Conservation (phyloP, 2,113 vertebrate genomes). For the Carassius carassius region DNA sequence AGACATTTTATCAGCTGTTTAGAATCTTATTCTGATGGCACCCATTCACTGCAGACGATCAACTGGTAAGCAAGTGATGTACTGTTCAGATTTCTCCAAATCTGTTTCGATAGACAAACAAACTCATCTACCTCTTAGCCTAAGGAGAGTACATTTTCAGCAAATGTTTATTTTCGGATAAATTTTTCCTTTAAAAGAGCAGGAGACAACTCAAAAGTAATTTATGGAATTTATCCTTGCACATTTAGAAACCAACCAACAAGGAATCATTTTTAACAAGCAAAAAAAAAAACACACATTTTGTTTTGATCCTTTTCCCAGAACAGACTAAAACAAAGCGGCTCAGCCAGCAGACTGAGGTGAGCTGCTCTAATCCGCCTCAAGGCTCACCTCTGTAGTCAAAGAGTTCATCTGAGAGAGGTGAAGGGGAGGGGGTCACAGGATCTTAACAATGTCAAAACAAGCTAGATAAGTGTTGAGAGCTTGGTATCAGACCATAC, state of each 20-base stretch:
- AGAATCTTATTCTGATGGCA: too few relatives aligned
- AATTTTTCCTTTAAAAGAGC: background rate
- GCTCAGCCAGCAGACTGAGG: constrained; percentile 36
- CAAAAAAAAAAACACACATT: constrained; percentile 33
- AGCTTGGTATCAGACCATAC: constrained; percentile 27
- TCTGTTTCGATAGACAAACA: too few relatives aligned
- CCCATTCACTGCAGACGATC: too few relatives aligned
- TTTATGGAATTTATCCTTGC: background rate
- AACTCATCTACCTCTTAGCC: too few relatives aligned
- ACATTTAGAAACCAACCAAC: background rate
- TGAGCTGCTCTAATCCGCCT: constrained; percentile 37
- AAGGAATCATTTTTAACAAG: constrained; percentile 22
- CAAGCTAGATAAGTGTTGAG: constrained; percentile 57
- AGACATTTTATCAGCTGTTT: too few relatives aligned
- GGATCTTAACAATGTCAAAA: constrained; percentile 48
- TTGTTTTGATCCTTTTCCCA: constrained; percentile 34
- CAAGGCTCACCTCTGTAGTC: constrained; percentile 25
- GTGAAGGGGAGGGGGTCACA: constrained; percentile 1
- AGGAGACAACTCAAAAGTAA: background rate
- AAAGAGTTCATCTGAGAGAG: constrained; percentile 6
- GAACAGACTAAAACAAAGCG: constrained; percentile 45
- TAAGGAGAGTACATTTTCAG: too few relatives aligned
- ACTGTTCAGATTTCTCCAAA: too few relatives aligned
- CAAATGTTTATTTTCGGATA: too few relatives aligned
- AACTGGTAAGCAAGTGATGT: too few relatives aligned